Evolutionary conservation across 2,797 vertebrate genomes (phyloP).

Genomic region (Scarus forsteni): DNA sequence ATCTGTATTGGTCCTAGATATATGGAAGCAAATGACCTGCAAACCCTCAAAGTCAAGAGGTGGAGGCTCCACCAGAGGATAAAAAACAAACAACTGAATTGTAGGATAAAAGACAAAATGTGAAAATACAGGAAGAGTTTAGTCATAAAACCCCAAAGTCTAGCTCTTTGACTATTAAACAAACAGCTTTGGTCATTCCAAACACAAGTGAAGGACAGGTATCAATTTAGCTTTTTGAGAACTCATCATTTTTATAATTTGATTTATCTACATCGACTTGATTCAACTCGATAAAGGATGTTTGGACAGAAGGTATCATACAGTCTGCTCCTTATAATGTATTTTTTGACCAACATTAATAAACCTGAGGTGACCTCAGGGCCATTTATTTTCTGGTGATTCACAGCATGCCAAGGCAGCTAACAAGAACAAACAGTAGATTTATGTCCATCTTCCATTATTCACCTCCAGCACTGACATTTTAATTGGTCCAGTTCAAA

Average conservation of each 20-base stretch:
- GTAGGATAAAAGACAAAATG: not conserved
- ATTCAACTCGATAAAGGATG: not conserved
- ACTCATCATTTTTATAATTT: not conserved
- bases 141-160: too few species aligned
- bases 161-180: not conserved
- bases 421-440: slow-evolving; percentile 28
- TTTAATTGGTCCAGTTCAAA: slow-evolving; percentile 27
- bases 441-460: slow-evolving; percentile 35
- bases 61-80: not conserved
- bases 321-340: not conserved
- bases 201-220: not conserved
- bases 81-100: not conserved
- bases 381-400: slow-evolving; percentile 26
- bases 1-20: not conserved
- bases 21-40: too few species aligned
- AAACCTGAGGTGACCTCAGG: slow-evolving; percentile 13
- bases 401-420: slow-evolving; percentile 16
- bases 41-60: too few species aligned
- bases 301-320: too few species aligned
- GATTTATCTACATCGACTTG: not conserved
- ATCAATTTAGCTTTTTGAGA: not conserved
- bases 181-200: not conserved
- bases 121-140: not conserved
- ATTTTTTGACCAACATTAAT: slow-evolving; percentile 13
- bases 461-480: slow-evolving; percentile 30